Evolutionary conservation across 2,113 vertebrate species (phyloP).

Genomic region (Hippocampus mohnikei): DNA sequence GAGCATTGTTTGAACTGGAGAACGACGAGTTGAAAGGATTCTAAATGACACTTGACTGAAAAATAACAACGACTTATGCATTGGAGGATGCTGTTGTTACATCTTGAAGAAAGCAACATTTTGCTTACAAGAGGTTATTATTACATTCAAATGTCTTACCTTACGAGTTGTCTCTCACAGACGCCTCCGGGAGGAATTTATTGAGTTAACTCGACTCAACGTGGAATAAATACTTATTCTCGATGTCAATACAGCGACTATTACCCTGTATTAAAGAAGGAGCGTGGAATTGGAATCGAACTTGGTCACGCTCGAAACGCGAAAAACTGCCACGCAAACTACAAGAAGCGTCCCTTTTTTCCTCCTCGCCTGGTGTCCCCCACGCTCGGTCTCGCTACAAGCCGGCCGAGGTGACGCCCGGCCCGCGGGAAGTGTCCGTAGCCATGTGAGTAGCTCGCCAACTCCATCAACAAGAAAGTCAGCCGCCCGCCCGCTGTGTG

Average conservation of each 20-base stretch:
- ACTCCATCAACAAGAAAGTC: neutral
- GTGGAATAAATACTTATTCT: neutral
- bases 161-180: neutral
- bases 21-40: too few relatives aligned
- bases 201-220: neutral
- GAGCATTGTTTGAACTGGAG: too few relatives aligned
- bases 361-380: neutral
- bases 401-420: neutral
- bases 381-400: neutral
- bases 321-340: neutral
- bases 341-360: neutral
- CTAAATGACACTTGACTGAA: too few relatives aligned
- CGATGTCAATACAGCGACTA: neutral
- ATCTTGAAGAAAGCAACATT: neutral
- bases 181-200: neutral
- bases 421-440: neutral
- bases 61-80: neutral
- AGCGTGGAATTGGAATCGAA: neutral
- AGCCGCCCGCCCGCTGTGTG: neutral
- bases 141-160: neutral
- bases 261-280: neutral
- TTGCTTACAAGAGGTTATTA: neutral
- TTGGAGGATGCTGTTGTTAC: neutral
- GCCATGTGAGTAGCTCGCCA: conserved; percentile 1
- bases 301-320: neutral